Conservation (phyloP, 2,113 vertebrate genomes). For the Mustela lutreola region DNA sequence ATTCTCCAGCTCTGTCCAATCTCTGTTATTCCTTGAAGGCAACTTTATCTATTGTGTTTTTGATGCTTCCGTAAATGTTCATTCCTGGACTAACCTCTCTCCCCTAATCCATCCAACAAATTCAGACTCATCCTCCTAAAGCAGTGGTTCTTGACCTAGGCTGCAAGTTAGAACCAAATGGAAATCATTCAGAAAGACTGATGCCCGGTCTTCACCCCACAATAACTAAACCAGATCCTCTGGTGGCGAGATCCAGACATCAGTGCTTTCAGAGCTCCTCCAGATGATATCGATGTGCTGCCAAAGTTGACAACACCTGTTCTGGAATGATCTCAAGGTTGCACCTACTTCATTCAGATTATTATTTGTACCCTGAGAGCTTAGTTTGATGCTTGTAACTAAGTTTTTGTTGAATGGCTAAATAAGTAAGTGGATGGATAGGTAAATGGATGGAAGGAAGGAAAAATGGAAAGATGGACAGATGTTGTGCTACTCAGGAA, state of each 20-base stretch:
- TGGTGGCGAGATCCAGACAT: neutral
- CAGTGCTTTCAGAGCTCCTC: neutral
- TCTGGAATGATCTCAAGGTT: neutral
- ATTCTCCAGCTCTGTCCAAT: neutral
- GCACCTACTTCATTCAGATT: neutral
- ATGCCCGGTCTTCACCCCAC: neutral
- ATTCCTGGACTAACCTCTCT: neutral
- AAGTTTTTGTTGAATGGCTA: neutral
- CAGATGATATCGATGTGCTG: neutral
- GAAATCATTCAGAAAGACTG: neutral
- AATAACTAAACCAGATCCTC: neutral
- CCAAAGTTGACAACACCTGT: neutral
- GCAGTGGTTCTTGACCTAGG: neutral
- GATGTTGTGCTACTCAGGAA: neutral
- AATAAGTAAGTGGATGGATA: neutral
- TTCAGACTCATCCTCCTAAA: neutral
- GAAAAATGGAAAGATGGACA: neutral
- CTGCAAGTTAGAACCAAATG: neutral
- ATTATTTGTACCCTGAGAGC: neutral
- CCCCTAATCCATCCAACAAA: neutral
- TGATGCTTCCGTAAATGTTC: neutral
- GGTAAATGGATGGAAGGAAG: neutral
- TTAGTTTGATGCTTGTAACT: neutral
- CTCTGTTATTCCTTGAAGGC: neutral
- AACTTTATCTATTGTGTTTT: neutral